Conservation (phyloP, 2,113 vertebrate species). For the Laticauda laticaudata region DNA sequence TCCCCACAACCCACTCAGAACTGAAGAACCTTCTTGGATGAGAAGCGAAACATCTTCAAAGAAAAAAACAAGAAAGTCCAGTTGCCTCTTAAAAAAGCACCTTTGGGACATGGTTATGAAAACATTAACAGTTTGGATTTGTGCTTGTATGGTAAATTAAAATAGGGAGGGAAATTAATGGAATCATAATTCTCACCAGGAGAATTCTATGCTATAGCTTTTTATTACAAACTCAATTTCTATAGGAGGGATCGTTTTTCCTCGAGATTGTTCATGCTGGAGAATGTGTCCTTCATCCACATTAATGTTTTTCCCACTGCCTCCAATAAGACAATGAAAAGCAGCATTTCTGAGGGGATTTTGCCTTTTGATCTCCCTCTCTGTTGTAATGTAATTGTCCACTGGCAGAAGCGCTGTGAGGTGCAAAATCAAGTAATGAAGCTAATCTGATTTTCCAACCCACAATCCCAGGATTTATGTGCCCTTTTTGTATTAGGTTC, state of each 20-base stretch:
- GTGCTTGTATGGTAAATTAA: not conserved
- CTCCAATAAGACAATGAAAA: constrained; percentile 59
- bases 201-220: not conserved
- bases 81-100: too few species aligned
- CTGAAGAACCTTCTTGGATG: too few species aligned
- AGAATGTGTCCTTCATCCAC: constrained; percentile 46
- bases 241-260: not conserved
- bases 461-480: constrained; percentile 90
- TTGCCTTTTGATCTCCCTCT: constrained; percentile 89
- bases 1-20: too few species aligned
- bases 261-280: not conserved
- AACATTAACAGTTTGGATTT: not conserved
- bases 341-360: constrained; percentile 75
- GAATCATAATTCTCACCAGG: not conserved
- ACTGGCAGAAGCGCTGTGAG: constrained; percentile 88
- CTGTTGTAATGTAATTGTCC: constrained; percentile 96
- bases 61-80: too few species aligned
- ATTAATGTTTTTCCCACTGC: not conserved
- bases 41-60: too few species aligned
- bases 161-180: not conserved
- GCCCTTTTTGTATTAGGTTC: constrained; percentile 97
- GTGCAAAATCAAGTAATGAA: constrained; percentile 98
- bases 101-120: not conserved
- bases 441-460: constrained; percentile 93
- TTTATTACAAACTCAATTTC: not conserved